These are phyloP conservation scores for Tokudaia tokunoshimensis DNA, from an alignment of 2,797 vertebrate species.

Conservation along the genomic window DNA sequence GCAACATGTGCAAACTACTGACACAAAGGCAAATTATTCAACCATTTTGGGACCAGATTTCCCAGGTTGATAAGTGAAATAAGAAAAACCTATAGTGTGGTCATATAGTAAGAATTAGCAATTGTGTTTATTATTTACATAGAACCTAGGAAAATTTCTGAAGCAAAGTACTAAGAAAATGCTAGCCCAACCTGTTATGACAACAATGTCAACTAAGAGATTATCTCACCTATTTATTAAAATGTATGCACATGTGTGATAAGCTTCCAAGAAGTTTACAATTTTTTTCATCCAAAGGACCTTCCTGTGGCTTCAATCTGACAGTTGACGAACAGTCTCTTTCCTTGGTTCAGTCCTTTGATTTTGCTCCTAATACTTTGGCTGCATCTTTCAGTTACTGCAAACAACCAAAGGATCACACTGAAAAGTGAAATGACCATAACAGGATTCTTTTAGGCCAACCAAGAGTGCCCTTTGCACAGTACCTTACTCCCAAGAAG, in stretches of 20 bases:
- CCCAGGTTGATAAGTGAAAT: background rate
- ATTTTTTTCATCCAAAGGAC: constrained; percentile 18
- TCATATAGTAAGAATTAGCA: background rate
- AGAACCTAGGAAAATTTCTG: background rate
- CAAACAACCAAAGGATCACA: constrained; percentile 28
- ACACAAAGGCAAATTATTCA: background rate
- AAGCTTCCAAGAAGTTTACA: background rate
- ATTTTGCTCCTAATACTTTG: background rate
- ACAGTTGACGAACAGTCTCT: background rate
- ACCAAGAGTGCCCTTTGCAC: constrained; percentile 9
- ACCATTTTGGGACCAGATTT: background rate
- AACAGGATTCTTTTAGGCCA: background rate
- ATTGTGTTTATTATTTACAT: background rate
- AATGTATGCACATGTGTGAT: background rate
- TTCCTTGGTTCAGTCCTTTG: background rate
- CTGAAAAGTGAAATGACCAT: background rate
- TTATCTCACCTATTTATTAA: background rate
- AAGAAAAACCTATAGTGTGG: background rate
- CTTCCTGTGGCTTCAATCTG: background rate
- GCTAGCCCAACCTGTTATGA: background rate
- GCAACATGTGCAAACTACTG: background rate
- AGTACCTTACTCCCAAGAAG: background rate
- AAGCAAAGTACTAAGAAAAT: constrained; percentile 7
- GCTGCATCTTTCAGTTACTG: background rate
- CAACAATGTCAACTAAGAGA: background rate